Conservation (phyloP, 2,113 vertebrate species). For the Antechinus stuartii region DNA sequence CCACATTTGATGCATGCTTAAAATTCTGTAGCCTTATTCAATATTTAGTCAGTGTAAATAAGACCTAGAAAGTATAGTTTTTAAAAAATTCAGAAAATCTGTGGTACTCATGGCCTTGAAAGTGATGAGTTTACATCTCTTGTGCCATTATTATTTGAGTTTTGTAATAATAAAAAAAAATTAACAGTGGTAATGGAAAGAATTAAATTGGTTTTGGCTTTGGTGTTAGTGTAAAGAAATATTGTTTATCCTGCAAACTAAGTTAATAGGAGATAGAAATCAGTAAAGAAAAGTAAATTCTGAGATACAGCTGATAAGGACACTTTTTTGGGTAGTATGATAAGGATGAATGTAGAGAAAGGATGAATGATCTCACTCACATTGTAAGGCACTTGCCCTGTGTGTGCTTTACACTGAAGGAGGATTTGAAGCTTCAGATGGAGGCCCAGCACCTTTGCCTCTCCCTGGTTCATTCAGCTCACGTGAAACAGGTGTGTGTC, state of each 20-base stretch:
- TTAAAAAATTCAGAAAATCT: not conserved
- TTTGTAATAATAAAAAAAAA: not conserved
- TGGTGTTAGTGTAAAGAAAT: not conserved
- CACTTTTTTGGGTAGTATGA: not conserved
- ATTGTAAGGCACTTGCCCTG: conserved; percentile 50
- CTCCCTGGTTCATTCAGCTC: conserved; percentile 92
- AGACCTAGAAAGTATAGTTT: not conserved
- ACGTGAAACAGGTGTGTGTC: conserved; percentile 90
- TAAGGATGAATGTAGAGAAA: conserved; percentile 12
- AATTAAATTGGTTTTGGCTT: not conserved
- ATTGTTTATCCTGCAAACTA: no score
- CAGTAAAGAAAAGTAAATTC: not conserved
- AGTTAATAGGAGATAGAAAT: not conserved
- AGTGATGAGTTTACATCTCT: not conserved
- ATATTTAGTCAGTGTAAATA: not conserved
- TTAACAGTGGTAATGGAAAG: not conserved
- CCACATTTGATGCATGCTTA: not conserved
- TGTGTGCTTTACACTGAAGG: conserved; percentile 81
- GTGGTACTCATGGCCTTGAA: not conserved
- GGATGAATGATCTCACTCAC: not conserved
- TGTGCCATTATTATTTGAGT: not conserved
- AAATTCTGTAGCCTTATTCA: not conserved
- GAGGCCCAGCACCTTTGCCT: conserved; percentile 95
- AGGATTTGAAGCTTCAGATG: conserved; percentile 92
- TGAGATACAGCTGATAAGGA: not conserved